phyloP scores from a whole-genome alignment of 2,797 vertebrate species.

The Pipistrellus nathusii region DNA sequence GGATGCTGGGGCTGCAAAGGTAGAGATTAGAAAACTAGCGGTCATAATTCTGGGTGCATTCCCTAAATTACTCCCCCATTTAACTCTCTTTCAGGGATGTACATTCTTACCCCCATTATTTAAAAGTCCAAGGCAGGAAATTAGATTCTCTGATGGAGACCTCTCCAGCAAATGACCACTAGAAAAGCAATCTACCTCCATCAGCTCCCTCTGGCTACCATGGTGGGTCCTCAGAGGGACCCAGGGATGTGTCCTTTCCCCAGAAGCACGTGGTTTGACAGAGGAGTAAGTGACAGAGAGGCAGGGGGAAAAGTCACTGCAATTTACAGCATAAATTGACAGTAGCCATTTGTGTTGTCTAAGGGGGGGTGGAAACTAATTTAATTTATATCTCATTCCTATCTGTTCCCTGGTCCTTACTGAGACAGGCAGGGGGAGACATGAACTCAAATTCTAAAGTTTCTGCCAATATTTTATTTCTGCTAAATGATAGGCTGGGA shows the following conservation, averaged over 20 bases:
- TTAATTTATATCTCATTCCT: constrained; percentile 40
- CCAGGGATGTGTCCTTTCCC: background rate
- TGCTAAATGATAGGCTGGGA: background rate
- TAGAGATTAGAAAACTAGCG: constrained; percentile 32
- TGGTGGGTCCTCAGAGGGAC: background rate
- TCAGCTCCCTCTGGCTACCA: background rate
- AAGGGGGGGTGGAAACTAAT: background rate
- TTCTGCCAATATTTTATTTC: background rate
- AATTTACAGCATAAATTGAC: background rate
- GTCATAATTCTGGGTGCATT: background rate
- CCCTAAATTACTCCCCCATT: background rate
- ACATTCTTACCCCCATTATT: background rate
- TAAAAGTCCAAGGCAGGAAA: background rate
- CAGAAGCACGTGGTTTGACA: background rate
- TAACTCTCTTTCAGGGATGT: background rate
- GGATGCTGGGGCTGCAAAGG: background rate
- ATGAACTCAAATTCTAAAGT: background rate
- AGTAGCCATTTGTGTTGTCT: background rate
- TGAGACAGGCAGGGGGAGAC: background rate
- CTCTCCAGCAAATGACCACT: background rate
- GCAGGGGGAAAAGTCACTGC: background rate
- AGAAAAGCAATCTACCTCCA: background rate
- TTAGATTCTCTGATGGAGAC: constrained; percentile 9
- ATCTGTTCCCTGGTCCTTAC: background rate
- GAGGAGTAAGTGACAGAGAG: background rate